phyloP scores from a whole-genome alignment of 2,888 invertebrate genomes.

The Eucriotettix oculatus region DNA sequence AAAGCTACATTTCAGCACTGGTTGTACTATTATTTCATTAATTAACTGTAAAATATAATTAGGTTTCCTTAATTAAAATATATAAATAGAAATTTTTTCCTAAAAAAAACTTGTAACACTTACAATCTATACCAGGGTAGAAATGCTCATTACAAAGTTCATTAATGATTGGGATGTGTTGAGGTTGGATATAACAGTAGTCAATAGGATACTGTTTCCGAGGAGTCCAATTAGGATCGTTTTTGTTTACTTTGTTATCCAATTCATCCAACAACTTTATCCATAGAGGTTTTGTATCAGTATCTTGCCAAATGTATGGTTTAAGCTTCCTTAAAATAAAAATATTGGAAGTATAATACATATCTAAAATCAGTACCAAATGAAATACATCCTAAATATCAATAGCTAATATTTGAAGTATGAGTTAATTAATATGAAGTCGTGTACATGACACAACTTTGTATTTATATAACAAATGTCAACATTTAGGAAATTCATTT shows the following conservation, averaged over 20 bases:
- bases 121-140: slow-evolving; percentile 87
- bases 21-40: too few relatives aligned
- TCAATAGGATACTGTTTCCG: slow-evolving; percentile 47
- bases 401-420: too few relatives aligned
- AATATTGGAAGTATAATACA: slow-evolving; percentile 1
- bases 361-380: too few relatives aligned
- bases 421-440: too few relatives aligned
- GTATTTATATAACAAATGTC: too few relatives aligned
- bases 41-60: too few relatives aligned
- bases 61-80: too few relatives aligned
- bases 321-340: slow-evolving; percentile 40
- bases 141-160: slow-evolving; percentile 66
- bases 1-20: too few relatives aligned
- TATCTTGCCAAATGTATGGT: slow-evolving; percentile 68
- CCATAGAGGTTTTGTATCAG: slow-evolving; percentile 48
- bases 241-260: slow-evolving; percentile 30
- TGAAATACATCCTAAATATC: too few relatives aligned
- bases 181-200: slow-evolving; percentile 73
- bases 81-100: too few relatives aligned
- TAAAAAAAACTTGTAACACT: slow-evolving; percentile 22
- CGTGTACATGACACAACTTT: too few relatives aligned
- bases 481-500: too few relatives aligned
- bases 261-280: slow-evolving; percentile 50
- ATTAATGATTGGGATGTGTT: slow-evolving; percentile 79
- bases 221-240: slow-evolving; percentile 23